Evolutionary conservation across 2,113 vertebrate species (phyloP).

Genomic region (Myodes glareolus): DNA sequence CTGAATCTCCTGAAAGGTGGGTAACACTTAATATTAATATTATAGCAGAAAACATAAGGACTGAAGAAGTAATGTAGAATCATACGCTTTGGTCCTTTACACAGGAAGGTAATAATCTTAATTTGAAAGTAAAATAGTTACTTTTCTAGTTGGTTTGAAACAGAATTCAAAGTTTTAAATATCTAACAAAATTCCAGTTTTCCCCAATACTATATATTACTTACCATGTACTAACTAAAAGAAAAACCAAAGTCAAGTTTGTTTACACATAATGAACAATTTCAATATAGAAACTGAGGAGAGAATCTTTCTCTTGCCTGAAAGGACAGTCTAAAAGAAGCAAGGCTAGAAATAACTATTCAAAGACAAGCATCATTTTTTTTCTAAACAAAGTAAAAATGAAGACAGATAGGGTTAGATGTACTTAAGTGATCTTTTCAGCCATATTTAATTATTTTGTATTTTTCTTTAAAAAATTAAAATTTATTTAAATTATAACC

Average conservation of each 20-base stretch:
- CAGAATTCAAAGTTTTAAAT: not conserved
- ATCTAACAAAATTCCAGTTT: not conserved
- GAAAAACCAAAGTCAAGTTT: not conserved
- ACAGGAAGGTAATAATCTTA: not conserved
- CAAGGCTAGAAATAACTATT: not conserved
- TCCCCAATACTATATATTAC: not conserved
- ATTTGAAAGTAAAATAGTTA: not conserved
- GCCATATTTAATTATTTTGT: not conserved
- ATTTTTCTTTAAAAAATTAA: not conserved
- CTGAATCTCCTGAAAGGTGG: not conserved
- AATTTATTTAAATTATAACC: not conserved
- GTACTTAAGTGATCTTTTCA: not conserved
- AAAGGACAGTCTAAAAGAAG: not conserved
- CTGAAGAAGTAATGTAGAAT: not conserved
- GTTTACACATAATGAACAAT: not conserved
- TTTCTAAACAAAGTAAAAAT: not conserved
- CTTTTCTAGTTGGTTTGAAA: not conserved
- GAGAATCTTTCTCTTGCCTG: not conserved
- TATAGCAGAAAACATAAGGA: no score
- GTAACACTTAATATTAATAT: not conserved
- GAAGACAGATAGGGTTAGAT: not conserved
- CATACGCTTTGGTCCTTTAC: not conserved
- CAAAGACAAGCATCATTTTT: not conserved
- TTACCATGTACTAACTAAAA: not conserved
- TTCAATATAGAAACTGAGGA: not conserved